phyloP scores from a whole-genome alignment of 2,888 invertebrate genomes.

The Drosophila infuscata region DNA sequence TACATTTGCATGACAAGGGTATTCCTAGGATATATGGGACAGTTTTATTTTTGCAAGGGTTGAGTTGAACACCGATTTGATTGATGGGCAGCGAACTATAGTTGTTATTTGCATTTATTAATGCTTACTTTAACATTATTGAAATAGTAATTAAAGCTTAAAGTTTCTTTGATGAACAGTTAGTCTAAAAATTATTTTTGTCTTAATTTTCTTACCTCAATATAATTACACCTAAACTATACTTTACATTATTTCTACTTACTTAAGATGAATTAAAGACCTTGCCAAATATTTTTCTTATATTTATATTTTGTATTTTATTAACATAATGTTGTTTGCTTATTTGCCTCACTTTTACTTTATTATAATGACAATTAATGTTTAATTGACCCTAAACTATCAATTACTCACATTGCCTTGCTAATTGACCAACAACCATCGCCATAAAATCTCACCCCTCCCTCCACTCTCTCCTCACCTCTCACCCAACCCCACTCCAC shows the following conservation, averaged over 20 bases:
- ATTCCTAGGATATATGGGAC: background rate
- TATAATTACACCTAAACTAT: background rate
- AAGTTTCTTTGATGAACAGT: background rate
- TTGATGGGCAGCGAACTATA: background rate
- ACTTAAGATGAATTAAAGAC: background rate
- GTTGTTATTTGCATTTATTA: background rate
- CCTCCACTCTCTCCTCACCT: background rate
- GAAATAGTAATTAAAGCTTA: background rate
- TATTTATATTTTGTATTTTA: background rate
- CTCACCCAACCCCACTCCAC: background rate
- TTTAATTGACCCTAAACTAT: constrained; percentile 32
- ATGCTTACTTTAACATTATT: background rate
- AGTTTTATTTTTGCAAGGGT: background rate
- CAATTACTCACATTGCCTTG: constrained; percentile 58
- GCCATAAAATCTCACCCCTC: constrained; percentile 20
- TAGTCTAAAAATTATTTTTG: background rate
- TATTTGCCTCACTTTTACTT: background rate
- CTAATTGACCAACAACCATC: constrained; percentile 61
- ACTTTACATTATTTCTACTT: background rate
- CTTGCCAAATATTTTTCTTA: no score
- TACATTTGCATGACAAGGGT: constrained; percentile 43
- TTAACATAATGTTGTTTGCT: background rate
- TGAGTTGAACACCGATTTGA: background rate
- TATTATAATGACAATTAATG: constrained; percentile 1
- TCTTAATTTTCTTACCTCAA: background rate